Base-by-base conservation (phyloP, 30 jellyfish, hydroid and myxozoan genomes). In the Aurelia aurita region DNA sequence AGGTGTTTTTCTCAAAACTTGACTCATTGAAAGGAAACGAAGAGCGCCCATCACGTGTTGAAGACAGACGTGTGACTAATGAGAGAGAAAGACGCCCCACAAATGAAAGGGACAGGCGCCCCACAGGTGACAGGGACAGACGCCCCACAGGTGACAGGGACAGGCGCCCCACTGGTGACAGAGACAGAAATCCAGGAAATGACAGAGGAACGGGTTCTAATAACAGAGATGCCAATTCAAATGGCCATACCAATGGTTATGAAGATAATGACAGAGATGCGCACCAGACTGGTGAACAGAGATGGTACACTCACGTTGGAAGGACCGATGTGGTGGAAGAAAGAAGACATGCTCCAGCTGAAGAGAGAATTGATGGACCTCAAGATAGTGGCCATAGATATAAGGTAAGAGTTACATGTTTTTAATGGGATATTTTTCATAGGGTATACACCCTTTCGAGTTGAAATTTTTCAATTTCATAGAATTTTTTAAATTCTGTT, bases 1-100 rank as follows among this genome's bases (percentile, higher is more conserved):
- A 80, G 90, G 90, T 80, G 67, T 80, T 80, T 82, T 80, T 80
- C 68, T 46, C 82, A 13, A 80, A 80, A 26, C 65, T 80, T 61
- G 90, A 80, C 35, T 49, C 74, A 18, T 47, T 80, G 26, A 14
- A 65, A 19, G 57, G 81, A 21, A 28, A 54, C 58, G 21, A 39
- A 3, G 67, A 15, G 12, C 29, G 51, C 51, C 51, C 51, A 39
- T 39, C 51, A 39, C 51, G 51, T 39, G 15, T 39, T 39, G 51
- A 39, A 39, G 51, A 39, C 51, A 39, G 51, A 39, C 51, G 51
- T 39, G 51, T 14, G 9, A 39, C 51, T 39, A 39, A 39, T 39
- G 51, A 39, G 51, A 39, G 51, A 39, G 51, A 44, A 12, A 31
- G 90, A n/a, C 82, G 76, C 19, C 75, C 69, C 14, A 57, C 34